These are phyloP conservation scores for Augiades crinisus DNA, from an alignment of 2,888 invertebrate species.

Conservation along the genomic window DNA sequence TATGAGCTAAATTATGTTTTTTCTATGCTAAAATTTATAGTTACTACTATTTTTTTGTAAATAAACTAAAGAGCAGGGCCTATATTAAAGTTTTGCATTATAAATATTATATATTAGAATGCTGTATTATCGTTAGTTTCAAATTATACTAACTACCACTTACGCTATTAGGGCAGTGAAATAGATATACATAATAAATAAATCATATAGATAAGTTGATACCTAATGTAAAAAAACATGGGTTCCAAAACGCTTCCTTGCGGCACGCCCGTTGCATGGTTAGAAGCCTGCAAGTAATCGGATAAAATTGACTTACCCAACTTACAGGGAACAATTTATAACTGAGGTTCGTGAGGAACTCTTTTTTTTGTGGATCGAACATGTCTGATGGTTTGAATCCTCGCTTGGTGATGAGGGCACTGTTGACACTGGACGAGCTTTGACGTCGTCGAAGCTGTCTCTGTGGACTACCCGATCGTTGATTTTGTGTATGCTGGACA, in stretches of 20 bases:
- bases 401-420: slow-evolving; percentile 85
- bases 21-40: too few species aligned
- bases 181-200: slow-evolving; percentile 29
- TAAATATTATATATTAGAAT: neutral
- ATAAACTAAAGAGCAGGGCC: too few species aligned
- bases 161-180: neutral
- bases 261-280: slow-evolving; percentile 46
- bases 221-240: slow-evolving; percentile 34
- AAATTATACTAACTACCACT: slow-evolving; percentile 7
- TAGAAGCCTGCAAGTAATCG: slow-evolving; percentile 55
- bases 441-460: slow-evolving; percentile 72
- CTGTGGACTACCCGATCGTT: slow-evolving; percentile 72
- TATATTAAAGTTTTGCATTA: too few species aligned
- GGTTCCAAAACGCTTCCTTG: slow-evolving; percentile 46
- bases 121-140: neutral
- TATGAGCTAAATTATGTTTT: too few species aligned
- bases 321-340: slow-evolving; percentile 91
- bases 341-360: slow-evolving; percentile 90
- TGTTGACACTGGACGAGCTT: slow-evolving; percentile 77
- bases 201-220: slow-evolving; percentile 36
- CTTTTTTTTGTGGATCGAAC: slow-evolving; percentile 90
- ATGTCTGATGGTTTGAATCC: slow-evolving; percentile 94
- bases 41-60: neutral
- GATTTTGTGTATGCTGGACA: slow-evolving; percentile 73
- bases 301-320: slow-evolving; percentile 83